Conservation (phyloP, 2,797 vertebrate species). For the Platalea minor region DNA sequence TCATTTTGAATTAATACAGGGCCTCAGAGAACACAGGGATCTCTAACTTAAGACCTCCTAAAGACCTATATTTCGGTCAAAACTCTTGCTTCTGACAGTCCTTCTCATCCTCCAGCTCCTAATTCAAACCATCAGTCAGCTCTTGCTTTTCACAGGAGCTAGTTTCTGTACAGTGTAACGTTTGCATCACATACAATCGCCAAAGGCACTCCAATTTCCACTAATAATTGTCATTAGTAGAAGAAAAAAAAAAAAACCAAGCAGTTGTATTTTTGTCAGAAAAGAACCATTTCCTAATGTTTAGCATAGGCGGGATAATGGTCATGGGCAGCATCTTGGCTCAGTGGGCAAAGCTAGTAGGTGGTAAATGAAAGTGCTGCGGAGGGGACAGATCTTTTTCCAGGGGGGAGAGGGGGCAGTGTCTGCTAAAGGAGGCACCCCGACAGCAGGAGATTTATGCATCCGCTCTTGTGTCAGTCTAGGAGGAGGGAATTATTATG, state of each 20-base stretch:
- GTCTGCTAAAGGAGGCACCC: conserved; percentile 32
- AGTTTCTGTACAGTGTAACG: background rate
- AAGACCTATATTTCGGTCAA: background rate
- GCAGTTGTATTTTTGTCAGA: background rate
- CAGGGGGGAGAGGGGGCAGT: background rate
- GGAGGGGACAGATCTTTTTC: conserved; percentile 44
- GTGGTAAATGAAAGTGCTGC: conserved; percentile 59
- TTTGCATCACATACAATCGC: background rate
- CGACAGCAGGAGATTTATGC: conserved; percentile 52
- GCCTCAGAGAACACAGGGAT: background rate
- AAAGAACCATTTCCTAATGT: conserved; percentile 29
- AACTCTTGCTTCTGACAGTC: background rate
- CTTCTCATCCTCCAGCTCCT: background rate
- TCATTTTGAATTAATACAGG: background rate
- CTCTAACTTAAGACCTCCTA: background rate
- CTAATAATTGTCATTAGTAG: conserved; percentile 40
- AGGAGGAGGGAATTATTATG: conserved; percentile 53
- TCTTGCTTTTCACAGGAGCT: background rate
- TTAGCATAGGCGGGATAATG: conserved; percentile 5
- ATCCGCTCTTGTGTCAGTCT: conserved; percentile 8
- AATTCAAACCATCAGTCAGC: background rate
- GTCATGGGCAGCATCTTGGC: conserved; percentile 44
- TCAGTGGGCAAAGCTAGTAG: conserved; percentile 17
- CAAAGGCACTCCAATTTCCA: conserved; percentile 37
- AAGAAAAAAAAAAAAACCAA: background rate